These are phyloP conservation scores for Moxostoma hubbsi DNA, from an alignment of 2,797 vertebrate species.

Conservation along the genomic window DNA sequence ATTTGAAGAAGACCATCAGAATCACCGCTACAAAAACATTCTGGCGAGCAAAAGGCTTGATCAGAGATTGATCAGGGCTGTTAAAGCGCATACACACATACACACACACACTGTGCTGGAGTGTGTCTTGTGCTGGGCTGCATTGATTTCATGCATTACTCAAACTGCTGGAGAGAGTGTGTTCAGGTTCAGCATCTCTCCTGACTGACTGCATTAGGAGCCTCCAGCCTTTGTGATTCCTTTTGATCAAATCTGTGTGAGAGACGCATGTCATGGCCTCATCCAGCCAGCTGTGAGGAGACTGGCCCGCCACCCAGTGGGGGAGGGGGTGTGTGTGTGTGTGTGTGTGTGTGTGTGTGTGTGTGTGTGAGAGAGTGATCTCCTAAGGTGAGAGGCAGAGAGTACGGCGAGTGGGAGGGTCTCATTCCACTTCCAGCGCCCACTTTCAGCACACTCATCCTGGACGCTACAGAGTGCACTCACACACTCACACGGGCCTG, in stretches of 20 bases:
- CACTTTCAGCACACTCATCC: slow-evolving; percentile 65
- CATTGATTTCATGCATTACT: slow-evolving; percentile 89
- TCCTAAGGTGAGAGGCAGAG: slow-evolving; percentile 83
- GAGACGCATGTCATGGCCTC: slow-evolving; percentile 93
- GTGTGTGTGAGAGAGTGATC: slow-evolving; percentile 6
- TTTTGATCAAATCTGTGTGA: slow-evolving; percentile 97
- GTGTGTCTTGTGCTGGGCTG: slow-evolving; percentile 81
- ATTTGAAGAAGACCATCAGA: slow-evolving; percentile 7
- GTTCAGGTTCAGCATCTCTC: slow-evolving; percentile 65
- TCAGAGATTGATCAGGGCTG: slow-evolving; percentile 72
- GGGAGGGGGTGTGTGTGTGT: slow-evolving; percentile 64
- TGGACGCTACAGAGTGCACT: background rate
- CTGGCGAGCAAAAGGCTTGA: slow-evolving; percentile 80
- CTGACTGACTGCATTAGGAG: slow-evolving; percentile 85
- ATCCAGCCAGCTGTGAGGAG: slow-evolving; percentile 88
- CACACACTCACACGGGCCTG: slow-evolving; percentile 39
- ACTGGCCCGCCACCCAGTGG: slow-evolving; percentile 86
- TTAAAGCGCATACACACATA: slow-evolving; percentile 67
- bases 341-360: slow-evolving; percentile 64
- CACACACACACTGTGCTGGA: slow-evolving; percentile 48
- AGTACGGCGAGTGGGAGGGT: slow-evolving; percentile 79
- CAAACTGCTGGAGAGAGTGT: slow-evolving; percentile 69
- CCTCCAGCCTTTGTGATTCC: slow-evolving; percentile 87
- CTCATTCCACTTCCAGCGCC: slow-evolving; percentile 87
- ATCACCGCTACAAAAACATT: slow-evolving; percentile 45